Evolutionary conservation across 2,113 vertebrate genomes (phyloP).

Genomic region (Parus major): DNA sequence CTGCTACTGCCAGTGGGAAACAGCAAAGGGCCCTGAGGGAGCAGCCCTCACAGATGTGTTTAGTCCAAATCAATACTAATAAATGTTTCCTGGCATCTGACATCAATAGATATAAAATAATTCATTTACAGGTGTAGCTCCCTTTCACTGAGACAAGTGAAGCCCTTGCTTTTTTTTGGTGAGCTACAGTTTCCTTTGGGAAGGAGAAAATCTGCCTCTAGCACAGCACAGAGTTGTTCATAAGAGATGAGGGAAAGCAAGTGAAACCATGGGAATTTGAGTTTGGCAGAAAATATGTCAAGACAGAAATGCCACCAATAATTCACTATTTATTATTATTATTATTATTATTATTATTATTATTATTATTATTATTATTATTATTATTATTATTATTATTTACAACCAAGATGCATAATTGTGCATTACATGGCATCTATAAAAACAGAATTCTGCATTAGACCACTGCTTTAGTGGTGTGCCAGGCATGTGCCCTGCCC

Average conservation of each 20-base stretch:
- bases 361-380: not conserved
- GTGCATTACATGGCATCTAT: not conserved
- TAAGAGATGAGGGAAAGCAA: not conserved
- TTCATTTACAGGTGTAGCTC: not conserved
- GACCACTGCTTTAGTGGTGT: not conserved
- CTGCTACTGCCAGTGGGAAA: not conserved
- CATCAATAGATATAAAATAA: not conserved
- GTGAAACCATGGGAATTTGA: not conserved
- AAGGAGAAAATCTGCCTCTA: not conserved
- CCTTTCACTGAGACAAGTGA: not conserved
- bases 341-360: not conserved
- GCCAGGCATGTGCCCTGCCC: not conserved
- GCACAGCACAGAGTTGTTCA: accelerated
- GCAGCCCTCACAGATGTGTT: not conserved
- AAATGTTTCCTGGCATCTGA: not conserved
- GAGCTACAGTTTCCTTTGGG: not conserved
- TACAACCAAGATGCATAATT: not conserved
- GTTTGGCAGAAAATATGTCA: not conserved
- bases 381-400: not conserved
- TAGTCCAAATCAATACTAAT: not conserved
- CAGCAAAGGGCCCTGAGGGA: not conserved
- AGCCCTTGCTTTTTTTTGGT: not conserved
- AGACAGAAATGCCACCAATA: not conserved
- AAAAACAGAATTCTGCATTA: not conserved
- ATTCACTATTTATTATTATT: not conserved